Evolutionary conservation across 2,888 invertebrate species (phyloP).

Genomic region (Cephus nigrinus): DNA sequence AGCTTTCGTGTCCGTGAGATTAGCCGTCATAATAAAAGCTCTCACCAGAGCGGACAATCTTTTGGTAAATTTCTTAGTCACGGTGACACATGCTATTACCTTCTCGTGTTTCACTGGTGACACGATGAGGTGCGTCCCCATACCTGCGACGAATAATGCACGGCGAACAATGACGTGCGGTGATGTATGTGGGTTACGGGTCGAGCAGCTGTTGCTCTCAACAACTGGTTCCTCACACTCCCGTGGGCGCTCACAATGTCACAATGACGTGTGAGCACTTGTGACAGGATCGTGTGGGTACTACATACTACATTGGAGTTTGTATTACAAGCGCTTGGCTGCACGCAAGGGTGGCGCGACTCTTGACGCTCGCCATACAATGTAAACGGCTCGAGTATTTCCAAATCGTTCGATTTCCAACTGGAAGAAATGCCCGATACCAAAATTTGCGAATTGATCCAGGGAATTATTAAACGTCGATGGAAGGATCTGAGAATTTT

Average conservation of each 20-base stretch:
- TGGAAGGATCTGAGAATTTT: neutral
- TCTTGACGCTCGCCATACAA: constrained; percentile 51
- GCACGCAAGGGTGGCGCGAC: constrained; percentile 55
- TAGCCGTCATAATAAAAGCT: neutral
- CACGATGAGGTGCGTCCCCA: constrained; percentile 46
- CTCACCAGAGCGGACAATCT: neutral
- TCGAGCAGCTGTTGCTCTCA: constrained; percentile 62
- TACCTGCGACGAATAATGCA: constrained; percentile 58
- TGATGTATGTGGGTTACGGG: constrained; percentile 65
- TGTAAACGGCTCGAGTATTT: constrained; percentile 28
- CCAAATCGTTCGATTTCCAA: constrained; percentile 13
- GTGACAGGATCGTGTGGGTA: constrained; percentile 60
- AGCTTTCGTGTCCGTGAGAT: neutral
- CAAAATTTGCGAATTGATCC: neutral
- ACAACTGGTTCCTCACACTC: constrained; percentile 59
- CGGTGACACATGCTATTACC: constrained; percentile 46
- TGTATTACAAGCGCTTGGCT: constrained; percentile 58
- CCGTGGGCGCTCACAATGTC: constrained; percentile 58
- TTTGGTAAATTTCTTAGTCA: constrained; percentile 29
- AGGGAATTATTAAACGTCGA: neutral
- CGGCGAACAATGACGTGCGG: constrained; percentile 61
- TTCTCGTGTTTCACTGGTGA: constrained; percentile 39
- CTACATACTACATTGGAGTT: constrained; percentile 52
- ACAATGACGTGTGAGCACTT: constrained; percentile 63
- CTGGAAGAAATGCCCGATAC: neutral